Percentiles rank a stretch among this genome's conserved stretches.
These are phyloP conservation scores for Cheilosia pagana DNA, from an alignment of 2,888 invertebrate genomes.

Conservation along the genomic window DNA sequence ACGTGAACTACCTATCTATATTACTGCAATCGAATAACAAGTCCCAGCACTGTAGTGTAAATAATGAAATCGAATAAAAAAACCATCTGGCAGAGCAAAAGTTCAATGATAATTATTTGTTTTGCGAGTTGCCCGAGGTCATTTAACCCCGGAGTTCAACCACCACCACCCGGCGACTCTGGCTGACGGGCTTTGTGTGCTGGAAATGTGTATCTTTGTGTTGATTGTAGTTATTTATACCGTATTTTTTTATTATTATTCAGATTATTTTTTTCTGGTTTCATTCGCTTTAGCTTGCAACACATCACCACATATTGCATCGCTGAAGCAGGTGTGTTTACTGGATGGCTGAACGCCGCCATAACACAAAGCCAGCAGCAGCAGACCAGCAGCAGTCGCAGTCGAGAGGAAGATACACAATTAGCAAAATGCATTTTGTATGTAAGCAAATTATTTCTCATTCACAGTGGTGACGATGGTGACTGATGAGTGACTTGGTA, in stretches of 20 bases:
- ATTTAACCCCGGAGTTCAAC: slow-evolving; percentile 75
- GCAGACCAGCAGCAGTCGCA: slow-evolving; percentile 17
- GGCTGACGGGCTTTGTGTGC: background rate
- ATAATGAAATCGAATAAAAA: slow-evolving; percentile 20
- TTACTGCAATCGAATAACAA: slow-evolving; percentile 50
- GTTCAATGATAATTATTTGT: slow-evolving; percentile 75
- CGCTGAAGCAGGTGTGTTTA: slow-evolving; percentile 73
- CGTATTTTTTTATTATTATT: slow-evolving; percentile 20
- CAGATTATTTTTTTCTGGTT: slow-evolving; percentile 47
- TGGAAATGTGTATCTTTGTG: slow-evolving; percentile 18
- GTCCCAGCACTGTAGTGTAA: slow-evolving; percentile 20
- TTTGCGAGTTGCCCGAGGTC: slow-evolving; percentile 74
- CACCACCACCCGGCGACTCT: slow-evolving; percentile 46
- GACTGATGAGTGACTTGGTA: slow-evolving; percentile 20
- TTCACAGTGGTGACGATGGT: background rate
- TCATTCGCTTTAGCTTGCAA: slow-evolving; percentile 54
- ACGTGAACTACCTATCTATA: background rate
- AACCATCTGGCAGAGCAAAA: slow-evolving; percentile 68
- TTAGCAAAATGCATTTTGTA: slow-evolving; percentile 13
- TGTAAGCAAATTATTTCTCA: slow-evolving; percentile 40
- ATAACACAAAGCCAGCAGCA: slow-evolving; percentile 48
- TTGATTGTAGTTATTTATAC: slow-evolving; percentile 35
- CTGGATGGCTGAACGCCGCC: slow-evolving; percentile 56
- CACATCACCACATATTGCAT: slow-evolving; percentile 74
- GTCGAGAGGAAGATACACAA: background rate